These are phyloP conservation scores for Tetragonula clypearis DNA, from an alignment of 1,140 invertebrate species.

Conservation along the genomic window DNA sequence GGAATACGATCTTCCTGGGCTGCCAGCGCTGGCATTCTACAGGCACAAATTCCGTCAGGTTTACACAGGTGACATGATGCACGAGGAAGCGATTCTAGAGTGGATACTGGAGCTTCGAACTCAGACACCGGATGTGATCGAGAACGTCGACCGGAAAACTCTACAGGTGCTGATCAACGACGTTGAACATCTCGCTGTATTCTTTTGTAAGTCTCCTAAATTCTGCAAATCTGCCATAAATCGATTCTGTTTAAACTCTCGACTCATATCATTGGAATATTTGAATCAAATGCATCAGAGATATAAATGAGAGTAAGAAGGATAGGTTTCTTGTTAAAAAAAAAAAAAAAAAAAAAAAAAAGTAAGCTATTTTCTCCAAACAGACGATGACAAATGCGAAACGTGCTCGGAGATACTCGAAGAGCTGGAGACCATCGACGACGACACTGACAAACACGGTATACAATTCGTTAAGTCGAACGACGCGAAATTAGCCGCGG, in stretches of 20 bases:
- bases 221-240: background rate
- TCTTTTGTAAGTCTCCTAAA: constrained; percentile 90
- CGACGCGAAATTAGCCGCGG: constrained; percentile 93
- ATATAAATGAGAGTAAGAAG: background rate
- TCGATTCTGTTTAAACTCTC: background rate
- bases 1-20: constrained; percentile 92
- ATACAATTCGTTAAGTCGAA: constrained; percentile 97
- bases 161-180: constrained; percentile 94
- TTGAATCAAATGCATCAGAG: too few species aligned
- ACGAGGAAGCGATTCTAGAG: constrained; percentile 94
- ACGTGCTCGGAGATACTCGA: constrained; percentile 92
- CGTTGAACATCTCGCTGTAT: constrained; percentile 95
- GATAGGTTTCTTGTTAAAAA: constrained; percentile 5
- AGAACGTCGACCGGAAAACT: constrained; percentile 95
- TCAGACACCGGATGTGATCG: constrained; percentile 93
- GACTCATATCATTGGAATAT: background rate
- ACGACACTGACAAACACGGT: constrained; percentile 95
- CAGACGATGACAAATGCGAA: constrained; percentile 92
- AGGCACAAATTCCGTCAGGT: constrained; percentile 95
- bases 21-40: constrained; percentile 95
- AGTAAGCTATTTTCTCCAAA: constrained; percentile 38
- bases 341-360: background rate
- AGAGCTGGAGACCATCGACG: constrained; percentile 96
- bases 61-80: constrained; percentile 93
- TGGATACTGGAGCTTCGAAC: constrained; percentile 94